These are phyloP conservation scores for Pheosia gnoma DNA, from an alignment of 2,888 invertebrate species.

Conservation along the genomic window DNA sequence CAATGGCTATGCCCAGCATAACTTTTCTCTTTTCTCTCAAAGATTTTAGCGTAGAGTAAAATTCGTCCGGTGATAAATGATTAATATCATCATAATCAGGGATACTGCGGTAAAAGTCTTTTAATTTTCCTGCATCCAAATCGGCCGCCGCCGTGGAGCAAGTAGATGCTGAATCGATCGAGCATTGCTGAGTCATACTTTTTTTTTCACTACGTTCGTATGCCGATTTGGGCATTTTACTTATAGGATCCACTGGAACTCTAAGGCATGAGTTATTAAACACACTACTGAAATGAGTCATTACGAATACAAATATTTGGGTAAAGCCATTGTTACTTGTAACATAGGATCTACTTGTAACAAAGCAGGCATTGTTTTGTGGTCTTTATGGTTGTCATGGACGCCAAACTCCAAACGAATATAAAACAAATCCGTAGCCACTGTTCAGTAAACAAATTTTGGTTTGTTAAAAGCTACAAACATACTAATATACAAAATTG, in stretches of 20 bases:
- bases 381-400: conserved; percentile 33
- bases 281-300: conserved; percentile 84
- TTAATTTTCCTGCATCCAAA: conserved; percentile 83
- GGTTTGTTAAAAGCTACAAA: too few species aligned
- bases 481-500: too few species aligned
- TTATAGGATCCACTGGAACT: conserved; percentile 88
- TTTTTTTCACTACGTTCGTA: conserved; percentile 85
- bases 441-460: too few species aligned
- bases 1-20: conserved; percentile 66
- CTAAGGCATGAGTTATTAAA: conserved; percentile 89
- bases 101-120: conserved; percentile 90
- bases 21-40: conserved; percentile 86
- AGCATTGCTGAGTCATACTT: conserved; percentile 63
- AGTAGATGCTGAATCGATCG: conserved; percentile 65
- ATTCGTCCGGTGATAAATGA: conserved; percentile 90
- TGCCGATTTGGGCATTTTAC: conserved; percentile 87
- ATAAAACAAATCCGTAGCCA: too few species aligned
- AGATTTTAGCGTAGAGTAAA: conserved; percentile 88
- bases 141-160: conserved; percentile 62
- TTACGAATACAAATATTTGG: conserved; percentile 37
- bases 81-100: conserved; percentile 91
- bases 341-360: too few species aligned
- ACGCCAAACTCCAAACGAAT: not conserved
- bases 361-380: not conserved
- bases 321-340: not conserved